A percentile compares a stretch with the other conserved stretches of the same genome.
Conservation (phyloP, 2,888 invertebrate species). For the Ischnura elegans region DNA sequence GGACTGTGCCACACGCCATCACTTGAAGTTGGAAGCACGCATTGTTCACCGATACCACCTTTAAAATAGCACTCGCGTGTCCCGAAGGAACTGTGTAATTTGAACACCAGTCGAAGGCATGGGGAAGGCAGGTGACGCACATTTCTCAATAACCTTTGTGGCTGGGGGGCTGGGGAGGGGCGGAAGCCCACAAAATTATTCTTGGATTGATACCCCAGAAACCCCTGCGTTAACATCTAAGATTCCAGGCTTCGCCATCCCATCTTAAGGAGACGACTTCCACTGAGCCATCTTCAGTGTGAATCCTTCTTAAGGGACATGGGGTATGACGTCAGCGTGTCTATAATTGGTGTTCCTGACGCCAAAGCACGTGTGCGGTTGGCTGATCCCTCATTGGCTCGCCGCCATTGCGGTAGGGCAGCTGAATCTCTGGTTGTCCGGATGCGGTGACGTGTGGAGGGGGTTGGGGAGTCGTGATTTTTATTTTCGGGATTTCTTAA, state of each 20-base stretch:
- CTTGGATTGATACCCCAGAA: conserved; percentile 23
- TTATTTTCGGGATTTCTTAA: conserved; percentile 41
- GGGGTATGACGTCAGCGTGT: conserved; percentile 28
- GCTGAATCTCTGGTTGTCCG: conserved; percentile 43
- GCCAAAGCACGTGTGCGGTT: conserved; percentile 25
- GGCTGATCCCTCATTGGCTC: conserved; percentile 53
- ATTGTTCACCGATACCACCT: neutral
- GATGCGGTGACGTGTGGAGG: neutral
- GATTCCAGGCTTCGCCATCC: neutral
- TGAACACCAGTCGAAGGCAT: neutral
- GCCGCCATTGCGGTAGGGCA: conserved; percentile 37
- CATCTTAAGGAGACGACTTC: conserved; percentile 4
- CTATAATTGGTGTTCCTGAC: conserved; percentile 53
- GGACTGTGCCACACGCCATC: too few species aligned
- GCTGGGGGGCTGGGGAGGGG: too few species aligned
- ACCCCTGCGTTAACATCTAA: neutral
- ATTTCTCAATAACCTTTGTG: neutral
- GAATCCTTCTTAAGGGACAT: conserved; percentile 9
- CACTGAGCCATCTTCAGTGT: neutral
- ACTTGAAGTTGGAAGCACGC: neutral
- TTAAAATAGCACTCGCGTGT: neutral
- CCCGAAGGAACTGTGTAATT: neutral
- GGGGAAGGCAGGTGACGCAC: conserved; percentile 6
- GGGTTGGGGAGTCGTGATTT: neutral
- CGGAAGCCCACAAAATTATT: neutral